Conservation (phyloP, 2,888 invertebrate species). For the Sarcophaga caerulescens region DNA sequence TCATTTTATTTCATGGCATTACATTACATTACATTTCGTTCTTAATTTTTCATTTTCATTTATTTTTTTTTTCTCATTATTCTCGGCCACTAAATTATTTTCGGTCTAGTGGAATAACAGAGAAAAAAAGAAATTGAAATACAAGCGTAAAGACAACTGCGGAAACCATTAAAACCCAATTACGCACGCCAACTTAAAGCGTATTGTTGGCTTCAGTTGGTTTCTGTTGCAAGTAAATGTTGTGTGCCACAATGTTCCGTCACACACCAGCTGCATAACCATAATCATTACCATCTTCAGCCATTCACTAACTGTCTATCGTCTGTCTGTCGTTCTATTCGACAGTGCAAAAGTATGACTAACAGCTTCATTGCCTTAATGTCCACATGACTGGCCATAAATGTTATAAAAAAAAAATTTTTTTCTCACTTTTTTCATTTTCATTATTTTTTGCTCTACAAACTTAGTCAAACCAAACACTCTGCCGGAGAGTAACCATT, state of each 20-base stretch:
- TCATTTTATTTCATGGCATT: background rate
- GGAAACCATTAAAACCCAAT: conserved; percentile 39
- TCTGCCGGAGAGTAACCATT: background rate
- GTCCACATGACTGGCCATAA: background rate
- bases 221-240: background rate
- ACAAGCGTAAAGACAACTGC: background rate
- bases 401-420: background rate
- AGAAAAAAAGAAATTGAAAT: background rate
- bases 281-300: background rate
- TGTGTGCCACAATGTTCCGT: background rate
- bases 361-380: background rate
- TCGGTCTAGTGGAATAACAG: conserved; percentile 16
- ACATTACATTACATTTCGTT: too few species aligned
- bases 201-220: background rate
- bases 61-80: background rate
- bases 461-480: background rate
- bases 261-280: background rate
- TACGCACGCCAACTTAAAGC: conserved; percentile 30
- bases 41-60: too few species aligned
- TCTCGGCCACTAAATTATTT: conserved; percentile 25
- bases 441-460: background rate
- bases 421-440: too few species aligned
- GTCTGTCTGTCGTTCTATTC: conserved; percentile 25
- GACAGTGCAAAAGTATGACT: background rate
- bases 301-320: conserved; percentile 1